phyloP scores from a whole-genome alignment of 2,797 vertebrate species.

The Sebastolobus altivelis region DNA sequence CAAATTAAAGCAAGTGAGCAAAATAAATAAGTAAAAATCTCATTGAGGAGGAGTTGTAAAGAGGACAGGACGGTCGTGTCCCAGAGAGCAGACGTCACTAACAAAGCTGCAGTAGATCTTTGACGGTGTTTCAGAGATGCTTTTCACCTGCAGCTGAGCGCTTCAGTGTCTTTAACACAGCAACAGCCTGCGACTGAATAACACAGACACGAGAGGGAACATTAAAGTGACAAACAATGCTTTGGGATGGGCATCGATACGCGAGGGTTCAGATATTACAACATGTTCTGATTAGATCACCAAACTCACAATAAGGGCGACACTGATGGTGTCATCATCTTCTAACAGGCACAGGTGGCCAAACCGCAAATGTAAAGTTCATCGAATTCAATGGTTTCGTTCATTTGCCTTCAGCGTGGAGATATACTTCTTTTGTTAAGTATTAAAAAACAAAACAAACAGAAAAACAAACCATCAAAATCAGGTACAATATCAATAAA shows the following conservation, averaged over 20 bases:
- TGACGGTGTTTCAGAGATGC: conserved; percentile 34
- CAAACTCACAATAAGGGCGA: conserved; percentile 38
- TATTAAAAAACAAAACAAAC: conserved; percentile 47
- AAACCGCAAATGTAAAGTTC: conserved; percentile 37
- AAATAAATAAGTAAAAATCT: conserved; percentile 76
- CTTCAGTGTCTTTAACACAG: conserved; percentile 18
- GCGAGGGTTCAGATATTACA: conserved; percentile 24
- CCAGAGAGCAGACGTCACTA: conserved; percentile 8
- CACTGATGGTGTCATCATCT: conserved; percentile 26
- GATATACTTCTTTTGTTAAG: conserved; percentile 55
- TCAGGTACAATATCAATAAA: conserved; percentile 76
- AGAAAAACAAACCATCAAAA: conserved; percentile 46
- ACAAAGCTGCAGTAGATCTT: conserved; percentile 14
- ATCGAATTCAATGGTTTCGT: conserved; percentile 30
- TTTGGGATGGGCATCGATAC: conserved; percentile 22
- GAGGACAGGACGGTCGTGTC: conserved; percentile 7
- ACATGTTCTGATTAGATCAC: conserved; percentile 49
- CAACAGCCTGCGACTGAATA: neutral
- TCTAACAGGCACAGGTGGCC: conserved; percentile 73
- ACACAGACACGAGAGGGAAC: conserved; percentile 12
- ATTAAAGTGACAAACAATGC: conserved; percentile 38
- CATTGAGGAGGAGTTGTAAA: conserved; percentile 27
- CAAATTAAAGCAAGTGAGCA: conserved; percentile 49
- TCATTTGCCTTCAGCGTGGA: conserved; percentile 48
- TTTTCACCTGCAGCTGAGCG: conserved; percentile 32